Conservation (phyloP, 2,888 invertebrate species). For the Hedya salicella region DNA sequence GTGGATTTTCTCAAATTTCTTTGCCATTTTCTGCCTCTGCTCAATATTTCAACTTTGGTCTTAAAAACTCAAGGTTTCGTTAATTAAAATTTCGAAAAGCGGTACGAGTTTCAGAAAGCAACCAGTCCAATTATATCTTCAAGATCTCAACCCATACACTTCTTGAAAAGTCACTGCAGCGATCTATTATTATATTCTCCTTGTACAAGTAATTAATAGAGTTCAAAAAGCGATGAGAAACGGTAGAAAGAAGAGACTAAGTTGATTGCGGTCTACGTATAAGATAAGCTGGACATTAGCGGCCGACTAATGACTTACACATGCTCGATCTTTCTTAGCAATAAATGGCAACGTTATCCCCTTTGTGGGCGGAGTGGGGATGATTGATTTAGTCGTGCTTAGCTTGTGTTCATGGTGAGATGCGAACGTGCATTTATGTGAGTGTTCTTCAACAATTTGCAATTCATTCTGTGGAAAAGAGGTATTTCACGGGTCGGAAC, state of each 20-base stretch:
- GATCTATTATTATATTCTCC: too few species aligned
- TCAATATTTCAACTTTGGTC: too few species aligned
- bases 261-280: slow-evolving; percentile 7
- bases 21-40: too few species aligned
- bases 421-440: not conserved
- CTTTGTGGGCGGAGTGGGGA: slow-evolving; percentile 49
- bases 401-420: slow-evolving; percentile 7
- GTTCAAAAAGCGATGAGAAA: too few species aligned
- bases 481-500: not conserved
- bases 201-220: too few species aligned
- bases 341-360: slow-evolving; percentile 49
- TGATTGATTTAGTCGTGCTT: slow-evolving; percentile 54
- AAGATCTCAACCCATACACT: not conserved
- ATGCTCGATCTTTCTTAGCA: slow-evolving; percentile 48
- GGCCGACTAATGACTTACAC: slow-evolving; percentile 51
- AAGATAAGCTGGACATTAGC: slow-evolving; percentile 48
- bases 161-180: not conserved
- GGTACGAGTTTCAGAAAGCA: not conserved
- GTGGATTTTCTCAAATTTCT: too few species aligned
- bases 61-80: too few species aligned
- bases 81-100: not conserved
- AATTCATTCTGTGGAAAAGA: not conserved
- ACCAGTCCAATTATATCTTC: not conserved
- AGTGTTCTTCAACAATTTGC: not conserved
- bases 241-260: not conserved